Percentiles rank a stretch among this genome's conserved stretches.
Conservation (phyloP, 2,797 vertebrate genomes). For the Oreonectes daqikongensis region DNA sequence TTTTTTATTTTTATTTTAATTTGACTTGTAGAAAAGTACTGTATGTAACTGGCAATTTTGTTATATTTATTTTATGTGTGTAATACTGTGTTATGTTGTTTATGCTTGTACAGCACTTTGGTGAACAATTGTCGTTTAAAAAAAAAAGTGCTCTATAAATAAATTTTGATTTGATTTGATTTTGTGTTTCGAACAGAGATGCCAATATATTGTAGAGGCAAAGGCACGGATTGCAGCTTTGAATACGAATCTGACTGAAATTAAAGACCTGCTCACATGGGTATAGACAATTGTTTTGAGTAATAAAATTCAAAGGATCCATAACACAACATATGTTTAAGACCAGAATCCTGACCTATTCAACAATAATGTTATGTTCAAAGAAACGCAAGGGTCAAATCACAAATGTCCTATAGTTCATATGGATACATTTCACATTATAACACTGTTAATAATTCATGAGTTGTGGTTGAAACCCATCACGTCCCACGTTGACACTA, state of each 20-base stretch:
- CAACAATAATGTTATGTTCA: not conserved
- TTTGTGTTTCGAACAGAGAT: too few relatives aligned
- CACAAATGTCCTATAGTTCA: not conserved
- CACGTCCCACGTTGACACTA: conserved; percentile 1
- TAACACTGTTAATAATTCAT: conserved; percentile 32
- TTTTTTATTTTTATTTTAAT: too few relatives aligned
- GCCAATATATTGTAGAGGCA: too few relatives aligned
- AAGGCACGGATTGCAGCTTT: too few relatives aligned
- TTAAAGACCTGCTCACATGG: not conserved
- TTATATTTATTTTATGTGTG: too few relatives aligned
- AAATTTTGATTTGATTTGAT: too few relatives aligned
- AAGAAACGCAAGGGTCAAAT: conserved; percentile 18
- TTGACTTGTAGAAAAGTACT: too few relatives aligned
- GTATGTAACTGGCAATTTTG: too few relatives aligned
- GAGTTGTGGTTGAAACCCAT: conserved; percentile 27
- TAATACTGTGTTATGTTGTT: too few relatives aligned
- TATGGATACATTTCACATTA: not conserved
- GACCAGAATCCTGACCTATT: not conserved
- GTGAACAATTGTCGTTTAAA: too few relatives aligned
- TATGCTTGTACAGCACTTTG: too few relatives aligned
- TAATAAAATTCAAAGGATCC: not conserved
- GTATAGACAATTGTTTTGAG: not conserved
- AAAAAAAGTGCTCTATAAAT: too few relatives aligned
- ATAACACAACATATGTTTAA: not conserved
- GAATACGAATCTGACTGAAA: not conserved